Evolutionary conservation across 1,140 invertebrate genomes (phyloP), one percentile per base, ranked within the genome.

Genomic region (Adelges cooleyi): DNA sequence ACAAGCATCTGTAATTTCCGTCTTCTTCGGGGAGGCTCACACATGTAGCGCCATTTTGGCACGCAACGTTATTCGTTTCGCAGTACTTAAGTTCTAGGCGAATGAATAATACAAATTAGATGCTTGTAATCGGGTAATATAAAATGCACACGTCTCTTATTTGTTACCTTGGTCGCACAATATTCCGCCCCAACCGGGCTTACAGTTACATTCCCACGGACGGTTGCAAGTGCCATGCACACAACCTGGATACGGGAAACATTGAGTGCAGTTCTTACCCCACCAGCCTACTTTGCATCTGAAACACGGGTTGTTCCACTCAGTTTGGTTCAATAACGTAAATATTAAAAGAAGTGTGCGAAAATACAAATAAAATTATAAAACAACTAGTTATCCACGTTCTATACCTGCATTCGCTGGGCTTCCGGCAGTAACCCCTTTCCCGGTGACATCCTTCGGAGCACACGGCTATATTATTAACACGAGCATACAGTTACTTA

Each of bases 211-310:
- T 72, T 92, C 88, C 89, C 89, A 92, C n/a, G 89, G 89, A 25
- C 84, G 79, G 71, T 82, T 85, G 73, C 90, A 94, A 40, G 81
- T 79, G 15, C 90, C 90, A 73, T 92, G 84, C 36, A 84, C 82
- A 71, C 90, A 93, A 46, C 89, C 90, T 0, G 90, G 89, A 75
- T 93, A 92, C 0, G 83, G 79, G 66, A 86, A 85, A 73, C 90
- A 94, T 73, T 87, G 81, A 46, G 86, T 82, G 72, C 90, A 94
- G 68, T 85, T 83, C 2, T 79, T 74, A 2, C 90, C 90, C 44
- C 81, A 87, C 87, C 89, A 94, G n/a, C 90, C 90, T 2, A 88
- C 83, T 71, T 87, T 87, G 74, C 90, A 92, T 70, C 90, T 86
- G 76, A 33, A 33, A 33, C 11, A 33, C 5, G 11, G 11, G 5